phyloP scores from a whole-genome alignment of 2,888 invertebrate genomes.

The Hyposoter didymator region DNA sequence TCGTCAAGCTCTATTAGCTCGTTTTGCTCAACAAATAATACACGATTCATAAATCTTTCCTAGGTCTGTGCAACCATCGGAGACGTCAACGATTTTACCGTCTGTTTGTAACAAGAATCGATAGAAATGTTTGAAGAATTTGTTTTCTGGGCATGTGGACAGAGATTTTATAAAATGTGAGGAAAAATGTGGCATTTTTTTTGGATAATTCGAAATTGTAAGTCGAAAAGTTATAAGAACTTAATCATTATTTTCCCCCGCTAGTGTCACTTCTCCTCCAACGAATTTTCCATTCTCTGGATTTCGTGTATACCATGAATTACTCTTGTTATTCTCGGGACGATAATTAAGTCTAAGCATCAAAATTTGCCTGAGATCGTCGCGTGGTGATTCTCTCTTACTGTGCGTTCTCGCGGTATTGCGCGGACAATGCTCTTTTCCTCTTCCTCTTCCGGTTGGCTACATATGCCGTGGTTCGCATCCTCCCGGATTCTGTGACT shows the following conservation, averaged over 20 bases:
- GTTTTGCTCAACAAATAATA: neutral
- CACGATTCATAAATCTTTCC: conserved; percentile 8
- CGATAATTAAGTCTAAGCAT: neutral
- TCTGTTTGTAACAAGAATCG: neutral
- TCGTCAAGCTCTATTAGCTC: conserved; percentile 13
- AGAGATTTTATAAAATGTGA: neutral
- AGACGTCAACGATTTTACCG: neutral
- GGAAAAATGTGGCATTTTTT: neutral
- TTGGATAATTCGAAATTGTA: neutral
- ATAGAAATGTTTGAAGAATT: neutral
- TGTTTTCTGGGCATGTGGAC: neutral
- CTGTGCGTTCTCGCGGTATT: conserved; percentile 27
- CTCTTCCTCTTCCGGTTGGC: conserved; percentile 72
- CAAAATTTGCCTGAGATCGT: neutral
- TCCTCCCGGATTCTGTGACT: conserved; percentile 24
- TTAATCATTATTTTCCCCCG: conserved; percentile 9
- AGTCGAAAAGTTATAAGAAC: neutral
- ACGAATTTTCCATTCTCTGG: conserved; percentile 14
- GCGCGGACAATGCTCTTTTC: conserved; percentile 42
- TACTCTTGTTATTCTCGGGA: conserved; percentile 14
- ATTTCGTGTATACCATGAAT: neutral
- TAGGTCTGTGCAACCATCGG: neutral
- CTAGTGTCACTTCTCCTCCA: conserved; percentile 23
- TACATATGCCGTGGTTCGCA: conserved; percentile 34
- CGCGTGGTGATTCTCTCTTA: conserved; percentile 7